Percentiles rank a stretch among this genome's conserved stretches.
Evolutionary conservation across 1,140 invertebrate genomes (phyloP).

Genomic region (Oncopodura yosiiana): DNA sequence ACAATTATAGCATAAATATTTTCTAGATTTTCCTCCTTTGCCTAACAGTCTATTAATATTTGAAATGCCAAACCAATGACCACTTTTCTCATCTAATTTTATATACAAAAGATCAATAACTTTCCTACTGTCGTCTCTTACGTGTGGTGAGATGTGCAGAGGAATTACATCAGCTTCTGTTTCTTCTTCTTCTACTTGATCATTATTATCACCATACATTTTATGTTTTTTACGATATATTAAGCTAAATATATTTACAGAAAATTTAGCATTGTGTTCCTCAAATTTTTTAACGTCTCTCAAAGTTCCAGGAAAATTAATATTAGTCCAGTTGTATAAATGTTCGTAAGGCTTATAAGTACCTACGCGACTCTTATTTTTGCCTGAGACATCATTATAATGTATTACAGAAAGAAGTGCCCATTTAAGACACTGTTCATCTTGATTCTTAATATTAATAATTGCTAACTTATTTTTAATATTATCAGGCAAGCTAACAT

Average conservation of each 20-base stretch:
- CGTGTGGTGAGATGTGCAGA: background rate
- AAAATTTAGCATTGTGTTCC: background rate
- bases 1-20: constrained; percentile 15
- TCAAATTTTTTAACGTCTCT: constrained; percentile 3
- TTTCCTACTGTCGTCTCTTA: background rate
- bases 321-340: background rate
- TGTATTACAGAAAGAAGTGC: background rate
- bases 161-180: background rate
- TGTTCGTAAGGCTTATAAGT: background rate
- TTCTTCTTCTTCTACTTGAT: too few relatives aligned
- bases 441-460: constrained; percentile 6
- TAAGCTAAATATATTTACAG: constrained; percentile 11
- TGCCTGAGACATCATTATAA: background rate
- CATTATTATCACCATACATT: too few relatives aligned
- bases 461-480: background rate
- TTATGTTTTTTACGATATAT: too few relatives aligned
- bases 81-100: background rate
- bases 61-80: constrained; percentile 8
- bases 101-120: constrained; percentile 4
- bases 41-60: constrained; percentile 4
- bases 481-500: background rate
- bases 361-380: background rate
- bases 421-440: constrained; percentile 11
- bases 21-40: background rate
- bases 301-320: background rate